Evolutionary conservation across 37 sponge, comb jelly and placozoan species (phyloP).

Genomic region (Sycon ciliatum): DNA sequence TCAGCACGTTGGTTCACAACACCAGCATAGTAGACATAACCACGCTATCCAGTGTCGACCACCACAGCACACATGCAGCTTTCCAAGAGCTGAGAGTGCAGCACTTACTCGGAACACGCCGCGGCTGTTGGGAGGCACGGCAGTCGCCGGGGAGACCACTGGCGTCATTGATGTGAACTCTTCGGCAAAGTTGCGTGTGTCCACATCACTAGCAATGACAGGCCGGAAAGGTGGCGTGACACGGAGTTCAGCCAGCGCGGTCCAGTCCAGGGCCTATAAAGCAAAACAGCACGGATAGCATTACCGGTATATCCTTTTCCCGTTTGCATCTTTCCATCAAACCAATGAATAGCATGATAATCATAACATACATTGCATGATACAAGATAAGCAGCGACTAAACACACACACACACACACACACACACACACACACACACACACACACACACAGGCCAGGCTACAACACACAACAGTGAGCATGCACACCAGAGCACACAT

Average conservation of each 20-base stretch:
- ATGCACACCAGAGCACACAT: neutral
- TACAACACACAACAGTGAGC: neutral
- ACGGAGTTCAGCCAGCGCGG: conserved; percentile 45
- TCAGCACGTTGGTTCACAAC: too few relatives aligned
- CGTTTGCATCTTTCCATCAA: neutral
- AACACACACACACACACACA: neutral
- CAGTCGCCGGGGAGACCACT: conserved; percentile 70
- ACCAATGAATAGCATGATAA: too few relatives aligned
- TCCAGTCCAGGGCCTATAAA: conserved; percentile 56
- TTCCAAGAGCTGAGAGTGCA: too few relatives aligned
- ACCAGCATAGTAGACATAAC: too few relatives aligned
- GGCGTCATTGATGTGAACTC: conserved; percentile 79
- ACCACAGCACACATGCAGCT: too few relatives aligned
- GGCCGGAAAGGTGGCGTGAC: conserved; percentile 74
- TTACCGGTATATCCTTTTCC: neutral
- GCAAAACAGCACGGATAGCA: neutral
- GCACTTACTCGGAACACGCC: conserved; percentile 66
- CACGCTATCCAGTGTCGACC: too few relatives aligned
- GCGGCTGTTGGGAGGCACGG: conserved; percentile 43
- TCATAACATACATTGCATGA: neutral
- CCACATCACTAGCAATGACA: conserved; percentile 60
- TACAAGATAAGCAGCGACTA: too few relatives aligned
- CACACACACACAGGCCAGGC: neutral
- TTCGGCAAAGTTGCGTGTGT: conserved; percentile 81
- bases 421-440: neutral